Evolutionary conservation across 1,140 invertebrate genomes (phyloP).

Genomic region (Cydia pomonella): DNA sequence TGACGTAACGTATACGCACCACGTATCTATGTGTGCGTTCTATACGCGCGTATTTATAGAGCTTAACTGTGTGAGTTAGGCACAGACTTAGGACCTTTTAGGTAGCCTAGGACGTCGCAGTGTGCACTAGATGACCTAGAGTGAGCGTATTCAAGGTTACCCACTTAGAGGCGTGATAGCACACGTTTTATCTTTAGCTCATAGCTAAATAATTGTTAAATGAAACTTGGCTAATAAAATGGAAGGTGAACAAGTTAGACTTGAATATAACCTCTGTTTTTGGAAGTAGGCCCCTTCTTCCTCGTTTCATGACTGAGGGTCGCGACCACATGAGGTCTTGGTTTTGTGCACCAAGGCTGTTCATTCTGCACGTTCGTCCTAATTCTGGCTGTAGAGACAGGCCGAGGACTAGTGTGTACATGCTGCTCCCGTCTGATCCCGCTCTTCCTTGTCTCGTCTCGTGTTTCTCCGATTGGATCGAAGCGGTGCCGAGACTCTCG

Average conservation of each 20-base stretch:
- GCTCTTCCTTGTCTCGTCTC: no score
- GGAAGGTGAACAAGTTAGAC: not conserved
- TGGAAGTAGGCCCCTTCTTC: no score
- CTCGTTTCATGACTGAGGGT: no score
- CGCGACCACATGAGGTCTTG: no score
- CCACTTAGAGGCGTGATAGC: constrained; percentile 1
- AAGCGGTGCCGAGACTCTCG: no score
- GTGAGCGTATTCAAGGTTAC: constrained; percentile 27
- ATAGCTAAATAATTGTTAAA: constrained; percentile 13
- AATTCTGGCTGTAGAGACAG: no score
- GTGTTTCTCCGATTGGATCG: no score
- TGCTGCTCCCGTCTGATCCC: no score
- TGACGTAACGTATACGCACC: not conserved
- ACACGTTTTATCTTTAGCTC: constrained; percentile 18
- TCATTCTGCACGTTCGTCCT: no score
- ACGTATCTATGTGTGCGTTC: not conserved
- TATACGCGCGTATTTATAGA: not conserved
- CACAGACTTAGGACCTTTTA: not conserved
- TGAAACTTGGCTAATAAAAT: not conserved
- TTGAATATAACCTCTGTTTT: not conserved
- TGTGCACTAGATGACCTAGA: constrained; percentile 28
- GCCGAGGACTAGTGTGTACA: no score
- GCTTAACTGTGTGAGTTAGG: not conserved
- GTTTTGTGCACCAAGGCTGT: no score
- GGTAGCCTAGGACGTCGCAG: not conserved